A percentile compares a stretch with the other conserved stretches of the same genome.
Evolutionary conservation across 2,888 invertebrate genomes (phyloP).

Genomic region (Periphyllus acericola): DNA sequence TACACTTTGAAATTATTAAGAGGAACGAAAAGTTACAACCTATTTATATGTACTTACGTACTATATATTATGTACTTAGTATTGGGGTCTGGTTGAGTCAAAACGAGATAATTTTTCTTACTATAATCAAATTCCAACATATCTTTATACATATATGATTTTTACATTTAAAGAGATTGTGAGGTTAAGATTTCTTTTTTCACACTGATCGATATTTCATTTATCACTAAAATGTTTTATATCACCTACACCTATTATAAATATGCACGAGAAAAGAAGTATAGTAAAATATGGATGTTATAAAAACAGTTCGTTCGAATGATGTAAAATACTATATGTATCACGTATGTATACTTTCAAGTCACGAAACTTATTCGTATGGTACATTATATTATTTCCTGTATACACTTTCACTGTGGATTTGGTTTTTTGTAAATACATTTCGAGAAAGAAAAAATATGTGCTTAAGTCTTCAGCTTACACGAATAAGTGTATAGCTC

Average conservation of each 20-base stretch:
- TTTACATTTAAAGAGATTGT: neutral
- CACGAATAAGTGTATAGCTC: neutral
- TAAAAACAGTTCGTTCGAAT: too few relatives aligned
- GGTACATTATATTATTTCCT: too few relatives aligned
- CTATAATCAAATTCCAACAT: neutral
- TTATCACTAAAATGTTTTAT: neutral
- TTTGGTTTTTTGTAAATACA: too few relatives aligned
- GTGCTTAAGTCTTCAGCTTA: too few relatives aligned
- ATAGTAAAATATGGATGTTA: too few relatives aligned
- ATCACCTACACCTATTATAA: too few relatives aligned
- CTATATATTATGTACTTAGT: neutral
- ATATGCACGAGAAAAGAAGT: too few relatives aligned
- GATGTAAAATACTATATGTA: too few relatives aligned
- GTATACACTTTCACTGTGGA: too few relatives aligned
- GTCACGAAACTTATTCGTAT: too few relatives aligned
- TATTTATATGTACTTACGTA: neutral
- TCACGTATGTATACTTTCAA: too few relatives aligned
- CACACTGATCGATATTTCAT: neutral
- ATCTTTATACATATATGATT: neutral
- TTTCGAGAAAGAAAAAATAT: too few relatives aligned
- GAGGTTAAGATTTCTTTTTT: neutral
- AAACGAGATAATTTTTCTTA: neutral
- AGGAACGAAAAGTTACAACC: neutral
- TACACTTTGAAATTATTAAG: conserved; percentile 19
- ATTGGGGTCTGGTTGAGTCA: neutral